A percentile compares a stretch with the other conserved stretches of the same genome.
Conservation (phyloP, 2,113 vertebrate species). For the Microcebus murinus region DNA sequence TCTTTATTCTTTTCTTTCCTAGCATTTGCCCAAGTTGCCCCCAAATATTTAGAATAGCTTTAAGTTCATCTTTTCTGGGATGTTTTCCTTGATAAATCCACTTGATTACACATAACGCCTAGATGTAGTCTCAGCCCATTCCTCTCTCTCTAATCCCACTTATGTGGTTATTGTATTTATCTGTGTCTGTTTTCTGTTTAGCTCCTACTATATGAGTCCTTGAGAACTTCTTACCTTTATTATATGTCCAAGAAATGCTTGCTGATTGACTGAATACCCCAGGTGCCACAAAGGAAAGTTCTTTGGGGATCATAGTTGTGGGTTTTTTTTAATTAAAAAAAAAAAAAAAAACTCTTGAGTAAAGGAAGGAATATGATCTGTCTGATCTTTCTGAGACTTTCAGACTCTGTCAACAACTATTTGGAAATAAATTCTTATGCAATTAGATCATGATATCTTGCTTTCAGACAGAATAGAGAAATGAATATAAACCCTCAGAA, state of each 20-base stretch:
- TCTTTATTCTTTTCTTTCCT: slow-evolving; percentile 39
- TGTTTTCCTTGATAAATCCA: slow-evolving; percentile 48
- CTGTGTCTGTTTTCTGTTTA: slow-evolving; percentile 68
- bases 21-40: background rate
- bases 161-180: slow-evolving; percentile 39
- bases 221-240: slow-evolving; percentile 54
- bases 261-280: slow-evolving; percentile 47
- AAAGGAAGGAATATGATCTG: slow-evolving; percentile 61
- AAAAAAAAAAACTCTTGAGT: slow-evolving; percentile 35
- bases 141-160: background rate
- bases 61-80: slow-evolving; percentile 47
- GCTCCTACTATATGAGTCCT: slow-evolving; percentile 15
- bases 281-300: slow-evolving; percentile 61
- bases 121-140: background rate
- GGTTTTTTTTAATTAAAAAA: background rate
- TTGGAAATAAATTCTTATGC: slow-evolving; percentile 78
- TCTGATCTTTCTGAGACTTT: slow-evolving; percentile 73
- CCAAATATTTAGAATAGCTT: slow-evolving; percentile 34
- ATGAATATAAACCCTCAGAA: slow-evolving; percentile 66
- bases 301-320: slow-evolving; percentile 9
- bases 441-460: slow-evolving; percentile 76
- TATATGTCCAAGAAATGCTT: slow-evolving; percentile 58
- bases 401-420: slow-evolving; percentile 75
- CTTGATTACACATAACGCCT: background rate
- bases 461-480: slow-evolving; percentile 61